Evolutionary conservation across 2,888 invertebrate species (phyloP).

Genomic region (Tinea semifulvella): DNA sequence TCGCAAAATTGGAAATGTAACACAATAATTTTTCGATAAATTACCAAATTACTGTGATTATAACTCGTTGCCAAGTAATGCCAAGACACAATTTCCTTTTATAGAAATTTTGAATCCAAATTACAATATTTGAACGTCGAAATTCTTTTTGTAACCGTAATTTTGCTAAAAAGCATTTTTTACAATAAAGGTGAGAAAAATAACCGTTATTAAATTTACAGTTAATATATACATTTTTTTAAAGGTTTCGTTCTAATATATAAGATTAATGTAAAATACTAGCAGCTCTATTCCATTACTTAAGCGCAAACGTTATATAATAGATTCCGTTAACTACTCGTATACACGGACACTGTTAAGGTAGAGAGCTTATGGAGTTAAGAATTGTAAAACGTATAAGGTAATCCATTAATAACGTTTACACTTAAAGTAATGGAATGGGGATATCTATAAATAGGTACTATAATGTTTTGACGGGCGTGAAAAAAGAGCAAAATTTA

Average conservation of each 20-base stretch:
- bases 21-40: conserved; percentile 1
- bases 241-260: not conserved
- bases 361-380: too few species aligned
- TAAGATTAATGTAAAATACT: not conserved
- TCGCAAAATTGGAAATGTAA: too few species aligned
- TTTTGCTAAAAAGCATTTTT: conserved; percentile 8
- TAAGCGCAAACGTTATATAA: too few species aligned
- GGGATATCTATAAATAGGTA: too few species aligned
- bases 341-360: too few species aligned
- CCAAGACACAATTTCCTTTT: conserved; percentile 2
- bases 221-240: not conserved
- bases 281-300: too few species aligned
- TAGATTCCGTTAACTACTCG: too few species aligned
- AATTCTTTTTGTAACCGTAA: conserved; percentile 2
- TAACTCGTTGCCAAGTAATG: not conserved
- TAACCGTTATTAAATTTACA: conserved; percentile 8
- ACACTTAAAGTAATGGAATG: too few species aligned
- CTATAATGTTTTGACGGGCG: too few species aligned
- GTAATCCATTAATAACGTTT: too few species aligned
- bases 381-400: too few species aligned
- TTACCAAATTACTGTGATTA: conserved; percentile 10
- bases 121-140: conserved; percentile 2
- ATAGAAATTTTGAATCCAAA: not conserved
- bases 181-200: conserved; percentile 1
- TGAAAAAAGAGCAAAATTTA: too few species aligned